Evolutionary conservation across 2,113 vertebrate species (phyloP), one percentile per base, ranked within the genome.

Genomic region (Brachypteracias leptosomus): DNA sequence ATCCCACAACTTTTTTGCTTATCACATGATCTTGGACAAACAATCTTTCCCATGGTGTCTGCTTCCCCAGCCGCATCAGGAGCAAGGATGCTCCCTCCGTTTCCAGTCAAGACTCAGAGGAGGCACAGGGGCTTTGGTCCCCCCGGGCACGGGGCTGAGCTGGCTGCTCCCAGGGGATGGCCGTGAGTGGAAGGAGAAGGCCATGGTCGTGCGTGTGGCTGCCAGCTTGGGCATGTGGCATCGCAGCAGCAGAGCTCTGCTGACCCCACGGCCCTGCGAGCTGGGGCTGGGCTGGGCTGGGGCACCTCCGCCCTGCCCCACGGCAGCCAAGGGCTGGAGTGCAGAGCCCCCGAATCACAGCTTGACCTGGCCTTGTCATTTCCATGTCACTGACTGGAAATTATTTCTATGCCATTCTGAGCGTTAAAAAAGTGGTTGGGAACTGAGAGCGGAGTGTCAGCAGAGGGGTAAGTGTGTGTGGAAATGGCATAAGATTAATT

Each of bases 221-320:
- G 18, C 25, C 33, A 7, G 47, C 58, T 22, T 2, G 10, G 13
- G 24, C 10, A 1, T 0, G 1, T 3, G 20, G 9, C 44, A 28
- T 10, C 0, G 0, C 70, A 29, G 62, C 3, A 35, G 74, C 42
- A 21, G 29, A 9, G 58, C 15, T 31, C 28, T 67, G 36, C 29
- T 72, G 62, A 51, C 51, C 82, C 82, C 38, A 1, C 0, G 0
- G 44, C 12, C 17, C 11, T 3, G 16, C 0, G 0, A n/a, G n/a
- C 35, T 36, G 36, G 42, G 12, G 20, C 12, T 52, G 52, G 22
- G 20, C 12, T 52, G 52, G 22, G 11, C 42, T 52, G 73, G 25
- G 52, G 13, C 21, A 15, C n/a, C 51, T 24, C 52, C 10, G 49
- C 61, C 47, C 26, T 74, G 49, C 33, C 25, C 26, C 42, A 3